phyloP scores from a whole-genome alignment of 2,113 vertebrate genomes.

The Ophiodon elongatus region DNA sequence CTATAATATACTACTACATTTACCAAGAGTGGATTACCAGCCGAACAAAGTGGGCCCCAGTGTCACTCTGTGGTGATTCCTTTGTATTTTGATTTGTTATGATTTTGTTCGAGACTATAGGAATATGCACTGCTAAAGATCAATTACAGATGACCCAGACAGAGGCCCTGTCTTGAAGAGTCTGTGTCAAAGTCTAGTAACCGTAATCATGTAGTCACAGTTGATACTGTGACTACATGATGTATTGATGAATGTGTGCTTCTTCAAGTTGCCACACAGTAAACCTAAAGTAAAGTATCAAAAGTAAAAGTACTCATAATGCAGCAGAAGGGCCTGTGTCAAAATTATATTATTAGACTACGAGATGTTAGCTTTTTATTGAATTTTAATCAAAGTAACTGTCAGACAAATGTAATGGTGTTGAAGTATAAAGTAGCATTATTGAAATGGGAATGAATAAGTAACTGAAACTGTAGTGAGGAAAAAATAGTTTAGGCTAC shows the following conservation, averaged over 20 bases:
- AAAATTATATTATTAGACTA: not conserved
- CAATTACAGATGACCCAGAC: not conserved
- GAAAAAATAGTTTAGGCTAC: not conserved
- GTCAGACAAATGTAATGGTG: not conserved
- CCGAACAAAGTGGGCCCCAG: not conserved
- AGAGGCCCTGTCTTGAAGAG: not conserved
- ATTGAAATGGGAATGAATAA: not conserved
- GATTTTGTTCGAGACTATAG: not conserved
- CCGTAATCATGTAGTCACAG: not conserved
- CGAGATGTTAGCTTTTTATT: not conserved
- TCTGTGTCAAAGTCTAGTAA: not conserved
- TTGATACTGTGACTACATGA: not conserved
- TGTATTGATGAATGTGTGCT: not conserved
- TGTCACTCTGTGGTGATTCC: not conserved
- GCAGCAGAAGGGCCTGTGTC: not conserved
- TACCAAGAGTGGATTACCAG: not conserved
- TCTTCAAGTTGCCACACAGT: not conserved
- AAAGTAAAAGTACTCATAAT: not conserved
- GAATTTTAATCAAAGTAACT: not conserved
- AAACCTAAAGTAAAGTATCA: not conserved
- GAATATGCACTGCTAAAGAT: not conserved
- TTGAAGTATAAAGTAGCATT: not conserved
- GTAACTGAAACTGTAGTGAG: not conserved
- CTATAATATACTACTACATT: not conserved
- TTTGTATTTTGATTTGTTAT: not conserved